Percentiles rank a stretch among this genome's conserved stretches.
Conservation (phyloP, 2,113 vertebrate species). For the Urocolius indicus region DNA sequence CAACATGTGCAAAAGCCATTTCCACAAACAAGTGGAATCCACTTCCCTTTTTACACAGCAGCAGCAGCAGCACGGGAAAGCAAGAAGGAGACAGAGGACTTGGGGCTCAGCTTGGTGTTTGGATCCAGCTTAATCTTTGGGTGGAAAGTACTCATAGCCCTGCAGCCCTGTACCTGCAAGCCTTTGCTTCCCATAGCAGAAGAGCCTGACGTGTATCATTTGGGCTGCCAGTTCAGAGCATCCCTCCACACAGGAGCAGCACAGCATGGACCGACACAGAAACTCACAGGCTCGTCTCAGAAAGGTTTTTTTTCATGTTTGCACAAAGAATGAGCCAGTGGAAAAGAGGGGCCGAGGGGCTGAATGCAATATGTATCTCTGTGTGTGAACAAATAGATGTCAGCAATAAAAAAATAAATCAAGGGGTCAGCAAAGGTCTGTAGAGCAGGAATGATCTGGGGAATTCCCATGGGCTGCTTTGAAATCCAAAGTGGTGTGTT, state of each 20-base stretch:
- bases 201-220: not conserved
- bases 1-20: constrained; percentile 78
- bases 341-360: not conserved
- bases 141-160: not conserved
- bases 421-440: not conserved
- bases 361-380: not conserved
- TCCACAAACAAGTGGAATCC: constrained; percentile 77
- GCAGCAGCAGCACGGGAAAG: not conserved
- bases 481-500: constrained; percentile 23
- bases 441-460: not conserved
- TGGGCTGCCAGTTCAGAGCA: not conserved
- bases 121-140: not conserved
- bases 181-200: not conserved
- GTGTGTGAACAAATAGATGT: not conserved
- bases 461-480: constrained; percentile 30
- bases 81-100: not conserved
- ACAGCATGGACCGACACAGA: not conserved
- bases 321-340: not conserved
- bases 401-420: not conserved
- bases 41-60: constrained; percentile 52
- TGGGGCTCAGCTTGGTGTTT: not conserved
- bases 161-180: not conserved
- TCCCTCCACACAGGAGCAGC: not conserved
- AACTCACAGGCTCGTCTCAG: not conserved
- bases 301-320: not conserved